Conservation (phyloP, 2,797 vertebrate species). For the Acrocephalus scirpaceus region DNA sequence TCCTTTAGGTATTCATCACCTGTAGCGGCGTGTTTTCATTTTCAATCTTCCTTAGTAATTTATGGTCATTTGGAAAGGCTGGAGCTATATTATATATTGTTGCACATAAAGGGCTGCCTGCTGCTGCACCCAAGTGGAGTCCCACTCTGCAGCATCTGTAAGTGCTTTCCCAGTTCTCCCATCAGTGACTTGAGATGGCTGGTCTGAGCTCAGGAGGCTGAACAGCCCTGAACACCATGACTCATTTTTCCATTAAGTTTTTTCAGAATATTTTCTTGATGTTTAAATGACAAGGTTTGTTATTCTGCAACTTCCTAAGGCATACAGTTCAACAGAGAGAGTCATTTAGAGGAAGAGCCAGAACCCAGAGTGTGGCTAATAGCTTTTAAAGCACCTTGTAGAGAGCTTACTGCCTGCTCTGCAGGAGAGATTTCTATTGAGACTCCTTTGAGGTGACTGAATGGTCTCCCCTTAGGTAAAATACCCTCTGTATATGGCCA, state of each 20-base stretch:
- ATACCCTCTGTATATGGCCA: not conserved
- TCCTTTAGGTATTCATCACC: not conserved
- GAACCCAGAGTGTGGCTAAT: not conserved
- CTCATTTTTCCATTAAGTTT: not conserved
- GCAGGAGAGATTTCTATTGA: not conserved
- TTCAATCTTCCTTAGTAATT: not conserved
- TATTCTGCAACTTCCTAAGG: not conserved
- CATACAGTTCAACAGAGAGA: not conserved
- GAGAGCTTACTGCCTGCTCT: not conserved
- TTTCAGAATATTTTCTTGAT: not conserved
- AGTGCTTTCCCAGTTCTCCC: not conserved
- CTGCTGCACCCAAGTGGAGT: not conserved
- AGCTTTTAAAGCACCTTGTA: not conserved
- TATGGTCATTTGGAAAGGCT: not conserved
- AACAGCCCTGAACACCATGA: not conserved
- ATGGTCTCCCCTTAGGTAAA: not conserved
- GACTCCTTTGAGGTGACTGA: not conserved
- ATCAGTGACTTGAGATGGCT: not conserved
- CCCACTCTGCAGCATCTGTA: rapidly evolving
- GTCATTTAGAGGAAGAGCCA: not conserved
- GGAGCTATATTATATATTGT: not conserved
- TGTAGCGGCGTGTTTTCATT: too few species aligned
- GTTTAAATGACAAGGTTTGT: not conserved
- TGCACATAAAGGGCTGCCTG: not conserved
- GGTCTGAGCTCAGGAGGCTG: not conserved